Percentiles rank a stretch among this genome's conserved stretches.
These are phyloP conservation scores for Calcarius ornatus DNA, from an alignment of 2,113 vertebrate species.

Conservation along the genomic window DNA sequence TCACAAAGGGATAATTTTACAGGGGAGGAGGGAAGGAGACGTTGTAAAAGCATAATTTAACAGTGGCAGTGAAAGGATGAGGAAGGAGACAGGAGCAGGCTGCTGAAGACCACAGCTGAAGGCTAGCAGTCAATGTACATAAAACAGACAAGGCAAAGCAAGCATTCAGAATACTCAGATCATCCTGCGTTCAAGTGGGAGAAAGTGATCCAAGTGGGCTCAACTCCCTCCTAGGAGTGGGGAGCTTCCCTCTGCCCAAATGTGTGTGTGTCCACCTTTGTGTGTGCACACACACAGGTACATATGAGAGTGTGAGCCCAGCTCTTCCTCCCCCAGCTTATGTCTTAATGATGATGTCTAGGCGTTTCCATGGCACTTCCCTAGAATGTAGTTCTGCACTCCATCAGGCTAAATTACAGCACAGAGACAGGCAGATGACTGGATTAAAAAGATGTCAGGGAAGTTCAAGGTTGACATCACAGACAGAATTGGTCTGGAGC, in stretches of 20 bases:
- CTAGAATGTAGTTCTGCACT: conserved; percentile 53
- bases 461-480: conserved; percentile 58
- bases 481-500: conserved; percentile 16
- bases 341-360: conserved; percentile 51
- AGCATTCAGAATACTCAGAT: not conserved
- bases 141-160: not conserved
- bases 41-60: not conserved
- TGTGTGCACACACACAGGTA: not conserved
- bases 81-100: not conserved
- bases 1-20: not conserved
- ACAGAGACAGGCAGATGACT: conserved; percentile 52
- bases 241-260: not conserved
- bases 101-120: not conserved
- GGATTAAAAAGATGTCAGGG: conserved; percentile 63
- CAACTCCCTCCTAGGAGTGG: not conserved
- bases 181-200: not conserved
- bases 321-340: not conserved
- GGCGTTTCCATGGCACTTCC: conserved; percentile 52
- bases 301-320: not conserved
- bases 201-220: not conserved
- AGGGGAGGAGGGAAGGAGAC: not conserved
- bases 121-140: not conserved
- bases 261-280: fast-evolving
- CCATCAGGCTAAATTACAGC: conserved; percentile 44
- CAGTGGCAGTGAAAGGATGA: not conserved